phyloP scores from a whole-genome alignment of 2,113 vertebrate genomes.

The Meleagris gallopavo region DNA sequence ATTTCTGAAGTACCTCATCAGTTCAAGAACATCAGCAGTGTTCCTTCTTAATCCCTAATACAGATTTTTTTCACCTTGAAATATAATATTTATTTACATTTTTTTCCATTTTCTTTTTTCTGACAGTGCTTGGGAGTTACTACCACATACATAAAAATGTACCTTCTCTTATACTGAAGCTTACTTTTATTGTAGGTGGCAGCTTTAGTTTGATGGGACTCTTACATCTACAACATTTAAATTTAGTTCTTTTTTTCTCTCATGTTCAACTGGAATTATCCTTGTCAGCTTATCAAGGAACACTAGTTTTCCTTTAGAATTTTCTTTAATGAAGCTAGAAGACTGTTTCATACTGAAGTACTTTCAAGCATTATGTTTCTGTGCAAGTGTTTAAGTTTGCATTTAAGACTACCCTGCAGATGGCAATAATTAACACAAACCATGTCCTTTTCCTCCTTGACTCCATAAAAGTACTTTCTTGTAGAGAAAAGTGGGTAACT shows the following conservation, averaged over 20 bases:
- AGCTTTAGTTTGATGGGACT: neutral
- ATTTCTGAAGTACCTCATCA: neutral
- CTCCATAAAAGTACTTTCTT: neutral
- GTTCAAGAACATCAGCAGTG: neutral
- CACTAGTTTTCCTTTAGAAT: conserved; percentile 1
- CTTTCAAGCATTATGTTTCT: neutral
- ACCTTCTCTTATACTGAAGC: neutral
- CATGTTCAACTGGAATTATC: conserved; percentile 5
- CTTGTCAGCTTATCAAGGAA: conserved; percentile 8
- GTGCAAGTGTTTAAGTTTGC: neutral
- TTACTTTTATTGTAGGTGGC: neutral
- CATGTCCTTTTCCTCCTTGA: neutral
- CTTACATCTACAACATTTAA: neutral
- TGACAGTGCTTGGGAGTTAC: neutral
- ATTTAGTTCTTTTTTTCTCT: neutral
- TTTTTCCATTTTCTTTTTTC: neutral
- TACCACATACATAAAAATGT: no score
- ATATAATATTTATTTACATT: neutral
- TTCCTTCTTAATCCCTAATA: neutral
- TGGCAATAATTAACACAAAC: neutral
- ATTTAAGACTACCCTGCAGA: neutral
- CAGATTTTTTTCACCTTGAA: neutral
- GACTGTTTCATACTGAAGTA: neutral
- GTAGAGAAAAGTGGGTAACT: neutral
- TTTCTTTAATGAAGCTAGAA: neutral